Conservation (phyloP, 2,888 invertebrate genomes). For the Aporophyla nigra region DNA sequence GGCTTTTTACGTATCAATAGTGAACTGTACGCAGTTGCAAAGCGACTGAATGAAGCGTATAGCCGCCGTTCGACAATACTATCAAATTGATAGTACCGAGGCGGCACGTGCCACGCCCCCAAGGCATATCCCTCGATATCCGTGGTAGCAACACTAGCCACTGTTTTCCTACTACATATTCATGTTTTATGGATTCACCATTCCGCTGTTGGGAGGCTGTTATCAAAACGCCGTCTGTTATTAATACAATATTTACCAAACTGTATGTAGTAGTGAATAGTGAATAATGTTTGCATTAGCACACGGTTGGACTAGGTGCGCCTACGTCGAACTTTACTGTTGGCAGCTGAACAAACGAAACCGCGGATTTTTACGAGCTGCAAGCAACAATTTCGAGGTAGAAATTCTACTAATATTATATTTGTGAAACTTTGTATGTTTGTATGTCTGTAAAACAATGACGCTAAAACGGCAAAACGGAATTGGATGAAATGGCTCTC, state of each 20-base stretch:
- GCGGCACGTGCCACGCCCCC: too few species aligned
- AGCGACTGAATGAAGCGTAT: too few species aligned
- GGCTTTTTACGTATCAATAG: too few species aligned
- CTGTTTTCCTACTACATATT: constrained; percentile 28
- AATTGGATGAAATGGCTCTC: too few species aligned
- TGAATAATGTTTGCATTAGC: constrained; percentile 33
- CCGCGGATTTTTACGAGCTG: constrained; percentile 8
- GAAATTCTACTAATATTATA: not conserved
- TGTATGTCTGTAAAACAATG: too few species aligned
- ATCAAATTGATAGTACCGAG: too few species aligned
- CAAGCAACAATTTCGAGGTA: not conserved
- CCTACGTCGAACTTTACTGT: not conserved
- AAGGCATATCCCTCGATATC: too few species aligned
- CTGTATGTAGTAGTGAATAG: constrained; percentile 26
- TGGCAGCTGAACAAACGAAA: constrained; percentile 38
- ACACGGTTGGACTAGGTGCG: not conserved
- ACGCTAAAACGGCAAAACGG: too few species aligned
- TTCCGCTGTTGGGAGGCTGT: constrained; percentile 37
- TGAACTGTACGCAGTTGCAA: too few species aligned
- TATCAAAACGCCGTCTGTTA: constrained; percentile 48
- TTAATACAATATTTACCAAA: constrained; percentile 60
- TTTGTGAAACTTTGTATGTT: not conserved
- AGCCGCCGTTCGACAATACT: too few species aligned
- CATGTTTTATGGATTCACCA: constrained; percentile 9
- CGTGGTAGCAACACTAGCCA: not conserved